Conservation (phyloP, 2,888 invertebrate genomes). For the Palloptera scutellata region DNA sequence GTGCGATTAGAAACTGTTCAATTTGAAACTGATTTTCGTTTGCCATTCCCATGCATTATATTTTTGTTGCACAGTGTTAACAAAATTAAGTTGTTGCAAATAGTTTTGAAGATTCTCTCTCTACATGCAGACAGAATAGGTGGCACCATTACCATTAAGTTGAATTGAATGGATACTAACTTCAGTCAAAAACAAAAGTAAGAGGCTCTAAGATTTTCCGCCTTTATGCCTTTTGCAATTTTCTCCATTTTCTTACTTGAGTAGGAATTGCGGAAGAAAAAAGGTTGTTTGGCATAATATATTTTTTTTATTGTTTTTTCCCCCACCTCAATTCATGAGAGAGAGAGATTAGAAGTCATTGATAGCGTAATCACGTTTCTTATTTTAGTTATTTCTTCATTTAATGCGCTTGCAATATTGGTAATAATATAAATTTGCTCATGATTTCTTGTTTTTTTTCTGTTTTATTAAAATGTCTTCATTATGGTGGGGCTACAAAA, state of each 20-base stretch:
- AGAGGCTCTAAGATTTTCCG: too few species aligned
- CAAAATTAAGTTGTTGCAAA: too few species aligned
- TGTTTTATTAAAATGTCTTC: not conserved
- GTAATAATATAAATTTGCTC: slow-evolving; percentile 22
- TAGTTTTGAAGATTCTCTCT: too few species aligned
- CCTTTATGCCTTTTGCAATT: not conserved
- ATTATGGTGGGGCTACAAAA: slow-evolving; percentile 15
- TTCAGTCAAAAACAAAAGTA: too few species aligned
- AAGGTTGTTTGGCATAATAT: not conserved
- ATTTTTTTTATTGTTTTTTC: too few species aligned
- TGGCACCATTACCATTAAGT: too few species aligned
- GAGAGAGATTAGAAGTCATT: not conserved
- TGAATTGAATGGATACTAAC: too few species aligned
- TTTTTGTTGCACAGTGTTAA: too few species aligned
- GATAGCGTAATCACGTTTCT: slow-evolving; percentile 18
- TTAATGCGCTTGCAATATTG: slow-evolving; percentile 13
- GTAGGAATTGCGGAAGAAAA: slow-evolving; percentile 3
- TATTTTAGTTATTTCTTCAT: not conserved
- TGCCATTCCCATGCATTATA: too few species aligned
- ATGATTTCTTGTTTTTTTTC: not conserved
- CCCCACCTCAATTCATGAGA: not conserved
- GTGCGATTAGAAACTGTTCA: too few species aligned
- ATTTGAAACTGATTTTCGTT: too few species aligned
- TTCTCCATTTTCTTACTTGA: not conserved
- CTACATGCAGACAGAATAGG: too few species aligned